Evolutionary conservation across 2,113 vertebrate species (phyloP), one percentile per base, ranked within the genome.

Genomic region (Pachycephala philippinensis): DNA sequence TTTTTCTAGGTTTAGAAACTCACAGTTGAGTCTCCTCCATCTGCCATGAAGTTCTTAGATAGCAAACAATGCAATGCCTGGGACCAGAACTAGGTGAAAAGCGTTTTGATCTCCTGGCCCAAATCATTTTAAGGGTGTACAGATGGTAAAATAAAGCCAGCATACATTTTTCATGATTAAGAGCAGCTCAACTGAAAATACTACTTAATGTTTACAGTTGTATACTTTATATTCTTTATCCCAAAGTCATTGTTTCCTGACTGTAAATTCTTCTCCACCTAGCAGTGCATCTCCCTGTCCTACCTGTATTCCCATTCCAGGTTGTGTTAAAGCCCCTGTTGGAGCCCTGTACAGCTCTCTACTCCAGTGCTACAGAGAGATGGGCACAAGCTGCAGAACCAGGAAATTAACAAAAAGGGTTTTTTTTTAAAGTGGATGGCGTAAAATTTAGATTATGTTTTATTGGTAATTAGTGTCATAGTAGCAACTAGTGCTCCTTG

Each of bases 201-300:
- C 53, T 97, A 22, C 66, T 91, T 72, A 57, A 57, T 83, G 50
- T 74, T 92, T 85, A 65, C 68, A 91, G 42, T 97, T 26, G 11
- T 87, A 65, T 95, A 84, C 84, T 95, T 86, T 39, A 83, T 93
- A 75, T 91, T 96, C 93, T 94, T 93, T 82, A 95, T 93, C 91
- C 87, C 84, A 87, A 83, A 92, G 26, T 83, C 49, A 90, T 68
- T 90, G 52, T 90, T 72, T 94, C n/a, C 59, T 88, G 42, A 85
- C 59, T 60, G 54, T 91, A 80, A 92, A 94, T 63, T 40, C 18
- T 63, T 87, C 49, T 81, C 39, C 82, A 91, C 44, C 78, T 92
- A 72, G 59, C 79, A 91, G 59, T 90, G 83, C 69, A 47, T 85
- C 57, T 77, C 76, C 87, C 54, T 86, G 23, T 54, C 77, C 50